A percentile compares a stretch with the other conserved stretches of the same genome.
phyloP scores from a whole-genome alignment of 2,113 vertebrate species.

The Daboia siamensis region DNA sequence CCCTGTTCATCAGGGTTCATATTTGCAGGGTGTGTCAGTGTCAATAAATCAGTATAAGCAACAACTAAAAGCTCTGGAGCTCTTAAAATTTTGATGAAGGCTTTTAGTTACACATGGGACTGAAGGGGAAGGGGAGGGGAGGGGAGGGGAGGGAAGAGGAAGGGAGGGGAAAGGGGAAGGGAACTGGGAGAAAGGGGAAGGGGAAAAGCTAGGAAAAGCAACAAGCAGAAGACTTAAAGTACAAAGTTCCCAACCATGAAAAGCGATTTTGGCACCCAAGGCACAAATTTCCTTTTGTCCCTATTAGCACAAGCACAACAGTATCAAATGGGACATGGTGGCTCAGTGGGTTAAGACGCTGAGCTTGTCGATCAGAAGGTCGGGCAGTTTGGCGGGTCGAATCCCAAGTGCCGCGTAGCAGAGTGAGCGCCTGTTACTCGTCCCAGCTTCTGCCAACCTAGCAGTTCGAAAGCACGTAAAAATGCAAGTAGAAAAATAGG shows the following conservation, averaged over 20 bases:
- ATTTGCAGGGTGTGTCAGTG: slow-evolving; percentile 78
- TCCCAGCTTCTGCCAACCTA: too few relatives aligned
- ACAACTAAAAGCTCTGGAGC: slow-evolving; percentile 80
- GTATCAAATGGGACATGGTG: too few relatives aligned
- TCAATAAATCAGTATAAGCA: slow-evolving; percentile 85
- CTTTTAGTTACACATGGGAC: slow-evolving; percentile 82
- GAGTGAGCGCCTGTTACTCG: too few relatives aligned
- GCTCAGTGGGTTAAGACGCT: too few relatives aligned
- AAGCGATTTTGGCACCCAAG: not conserved
- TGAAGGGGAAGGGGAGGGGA: not conserved
- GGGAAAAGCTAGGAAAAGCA: not conserved
- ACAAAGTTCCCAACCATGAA: not conserved
- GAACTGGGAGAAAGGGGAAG: too few relatives aligned
- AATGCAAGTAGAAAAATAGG: too few relatives aligned
- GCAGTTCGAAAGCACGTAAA: too few relatives aligned
- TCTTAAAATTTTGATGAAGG: slow-evolving; percentile 88
- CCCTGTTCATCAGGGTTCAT: slow-evolving; percentile 65
- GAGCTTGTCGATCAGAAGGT: too few relatives aligned
- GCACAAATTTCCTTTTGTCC: not conserved
- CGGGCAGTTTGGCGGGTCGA: too few relatives aligned
- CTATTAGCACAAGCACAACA: not conserved
- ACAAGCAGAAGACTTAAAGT: not conserved
- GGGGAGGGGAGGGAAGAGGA: not conserved
- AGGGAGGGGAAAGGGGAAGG: not conserved
- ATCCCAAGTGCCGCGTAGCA: too few relatives aligned